Base-by-base conservation (phyloP, 2,888 invertebrate genomes). In the Ennomos erosarius region DNA sequence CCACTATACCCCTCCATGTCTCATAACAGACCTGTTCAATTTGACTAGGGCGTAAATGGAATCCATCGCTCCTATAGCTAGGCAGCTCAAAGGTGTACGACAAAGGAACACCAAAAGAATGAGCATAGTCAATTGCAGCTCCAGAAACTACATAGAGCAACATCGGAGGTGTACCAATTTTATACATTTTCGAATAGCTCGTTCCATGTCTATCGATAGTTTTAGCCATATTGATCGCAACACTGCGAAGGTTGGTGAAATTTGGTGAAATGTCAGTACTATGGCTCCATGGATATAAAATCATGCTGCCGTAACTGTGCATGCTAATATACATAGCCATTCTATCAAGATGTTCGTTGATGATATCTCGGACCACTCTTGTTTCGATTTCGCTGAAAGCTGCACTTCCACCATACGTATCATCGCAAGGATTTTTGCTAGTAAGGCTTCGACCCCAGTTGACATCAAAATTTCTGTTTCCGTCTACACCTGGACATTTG, bases 401-500 rank as follows among this genome's bases (percentile, higher is more conserved):
- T 0, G 71, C 67, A 16, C 86, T 81, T 0, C 97, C 97, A 4
- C 93, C 93, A 78, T 87, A 96, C 0, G 82, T 93, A 0, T 95
- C 94, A 0, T 81, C 65, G 75, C 96, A 96, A 10, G 93, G 93
- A 44, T 75, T 80, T 13, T 48, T 69, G 70, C 93, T 93, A 8
- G 93, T 90, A 0, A 94, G 96, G 59, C 84, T 90, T 76, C 90
- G 93, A 87, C 93, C 94, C 96, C 96, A 97, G 62, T 93, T 87
- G 72, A 94, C 94, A 54, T 93, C 95, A 71, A 94, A 97, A 85
- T 97, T 97, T 1, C 97, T 89, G 80, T 97, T 97, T 0, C 94
- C 94, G 74, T 97, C 97, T 0, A 94, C 94, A 10, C 97, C 97
- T 3, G 85, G 84, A 68, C 96, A 97, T 0, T 77, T 0, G 12